Evolutionary conservation across 2,797 vertebrate genomes (phyloP).

Genomic region (Jordanella pulchra): DNA sequence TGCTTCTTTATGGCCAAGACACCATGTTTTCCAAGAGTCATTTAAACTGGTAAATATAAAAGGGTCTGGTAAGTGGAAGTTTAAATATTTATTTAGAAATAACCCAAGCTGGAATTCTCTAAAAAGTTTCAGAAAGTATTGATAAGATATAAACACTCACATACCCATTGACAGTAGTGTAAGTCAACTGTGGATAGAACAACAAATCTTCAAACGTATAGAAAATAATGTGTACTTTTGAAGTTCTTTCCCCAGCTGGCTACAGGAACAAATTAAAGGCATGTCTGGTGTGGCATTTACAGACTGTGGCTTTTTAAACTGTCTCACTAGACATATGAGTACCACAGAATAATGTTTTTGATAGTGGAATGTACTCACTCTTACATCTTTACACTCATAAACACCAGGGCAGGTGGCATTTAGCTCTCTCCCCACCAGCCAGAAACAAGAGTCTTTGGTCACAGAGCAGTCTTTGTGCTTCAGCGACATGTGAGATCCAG

Average conservation of each 20-base stretch:
- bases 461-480: conserved; percentile 46
- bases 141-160: conserved; percentile 10
- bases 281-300: conserved; percentile 33
- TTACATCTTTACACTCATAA: conserved; percentile 45
- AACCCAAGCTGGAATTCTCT: no score
- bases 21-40: no score
- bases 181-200: conserved; percentile 26
- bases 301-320: conserved; percentile 19
- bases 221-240: conserved; percentile 13
- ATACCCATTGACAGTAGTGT: conserved; percentile 27
- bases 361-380: conserved; percentile 15
- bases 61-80: no score
- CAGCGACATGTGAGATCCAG: conserved; percentile 40
- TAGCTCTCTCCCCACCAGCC: conserved; percentile 31
- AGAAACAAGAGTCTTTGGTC: conserved; percentile 22
- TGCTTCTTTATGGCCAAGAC: no score
- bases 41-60: no score
- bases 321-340: conserved; percentile 30
- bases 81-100: no score
- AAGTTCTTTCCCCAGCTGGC: conserved; percentile 35
- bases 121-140: conserved; percentile 4
- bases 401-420: conserved; percentile 48
- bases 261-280: conserved; percentile 33
- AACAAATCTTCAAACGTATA: conserved; percentile 36
- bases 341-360: conserved; percentile 34